These are phyloP conservation scores for Promerops cafer DNA, from an alignment of 2,113 vertebrate genomes.

Conservation along the genomic window DNA sequence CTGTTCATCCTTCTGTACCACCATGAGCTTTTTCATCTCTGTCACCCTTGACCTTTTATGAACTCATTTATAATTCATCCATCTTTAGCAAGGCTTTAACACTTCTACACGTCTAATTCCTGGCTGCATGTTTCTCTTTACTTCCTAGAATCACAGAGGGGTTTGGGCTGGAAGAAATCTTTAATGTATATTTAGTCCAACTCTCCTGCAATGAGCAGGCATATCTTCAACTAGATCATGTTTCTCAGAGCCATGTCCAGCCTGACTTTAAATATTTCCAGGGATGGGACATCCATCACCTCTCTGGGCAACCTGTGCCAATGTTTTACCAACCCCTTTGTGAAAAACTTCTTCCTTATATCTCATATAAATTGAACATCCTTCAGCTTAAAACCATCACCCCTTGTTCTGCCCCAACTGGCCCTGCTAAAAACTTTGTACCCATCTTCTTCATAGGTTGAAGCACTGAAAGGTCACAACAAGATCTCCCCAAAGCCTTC, in stretches of 20 bases:
- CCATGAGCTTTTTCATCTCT: not conserved
- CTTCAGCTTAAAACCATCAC: not conserved
- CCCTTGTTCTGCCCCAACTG: not conserved
- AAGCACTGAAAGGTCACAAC: not conserved
- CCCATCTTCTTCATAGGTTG: not conserved
- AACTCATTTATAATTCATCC: not conserved
- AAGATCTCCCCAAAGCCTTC: not conserved
- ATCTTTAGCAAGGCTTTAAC: not conserved
- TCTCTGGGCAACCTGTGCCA: not conserved
- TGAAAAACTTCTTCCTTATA: not conserved
- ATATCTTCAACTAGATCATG: not conserved
- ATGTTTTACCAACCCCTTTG: not conserved
- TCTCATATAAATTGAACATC: not conserved
- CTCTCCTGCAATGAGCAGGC: no score
- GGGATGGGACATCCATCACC: not conserved
- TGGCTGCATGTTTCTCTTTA: not conserved
- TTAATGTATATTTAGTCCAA: not conserved
- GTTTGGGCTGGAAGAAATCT: not conserved
- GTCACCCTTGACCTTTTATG: not conserved
- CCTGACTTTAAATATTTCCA: not conserved
- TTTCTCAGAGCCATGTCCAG: not conserved
- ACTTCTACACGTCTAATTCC: not conserved
- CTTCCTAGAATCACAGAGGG: not conserved
- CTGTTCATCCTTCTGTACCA: not conserved
- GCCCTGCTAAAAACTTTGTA: not conserved